phyloP scores from a whole-genome alignment of 2,113 vertebrate species.

The Spea bombifrons region DNA sequence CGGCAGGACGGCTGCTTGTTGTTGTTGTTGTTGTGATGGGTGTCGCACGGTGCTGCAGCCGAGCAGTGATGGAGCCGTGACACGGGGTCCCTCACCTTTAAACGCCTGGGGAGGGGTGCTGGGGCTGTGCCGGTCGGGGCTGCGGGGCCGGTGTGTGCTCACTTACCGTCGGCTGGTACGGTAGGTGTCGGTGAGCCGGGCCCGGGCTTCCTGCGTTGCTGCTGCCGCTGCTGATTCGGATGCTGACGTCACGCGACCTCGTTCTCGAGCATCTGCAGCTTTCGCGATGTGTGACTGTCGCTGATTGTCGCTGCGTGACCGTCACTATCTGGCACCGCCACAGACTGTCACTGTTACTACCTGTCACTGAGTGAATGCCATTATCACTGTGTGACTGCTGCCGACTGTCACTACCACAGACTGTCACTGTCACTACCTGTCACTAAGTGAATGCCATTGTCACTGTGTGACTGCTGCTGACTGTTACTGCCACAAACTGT shows the following conservation, averaged over 20 bases:
- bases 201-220: constrained; percentile 19
- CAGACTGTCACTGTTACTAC: not conserved
- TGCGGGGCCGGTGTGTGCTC: not conserved
- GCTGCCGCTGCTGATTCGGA: not conserved
- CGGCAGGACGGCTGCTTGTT: not conserved
- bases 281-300: not conserved
- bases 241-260: constrained; percentile 22
- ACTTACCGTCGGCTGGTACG: not conserved
- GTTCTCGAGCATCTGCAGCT: not conserved
- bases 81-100: constrained; percentile 33
- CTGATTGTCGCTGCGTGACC: not conserved
- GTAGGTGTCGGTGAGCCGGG: not conserved
- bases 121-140: not conserved
- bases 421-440: not conserved
- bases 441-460: not conserved
- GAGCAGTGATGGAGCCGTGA: not conserved
- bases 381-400: not conserved
- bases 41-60: constrained; percentile 17
- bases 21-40: not conserved
- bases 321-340: not conserved
- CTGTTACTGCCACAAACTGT: not conserved
- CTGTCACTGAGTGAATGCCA: not conserved
- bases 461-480: not conserved
- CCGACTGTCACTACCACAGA: too few relatives aligned
- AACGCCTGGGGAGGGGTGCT: not conserved